Conservation (phyloP, 2,113 vertebrate species). For the Verasper variegatus region DNA sequence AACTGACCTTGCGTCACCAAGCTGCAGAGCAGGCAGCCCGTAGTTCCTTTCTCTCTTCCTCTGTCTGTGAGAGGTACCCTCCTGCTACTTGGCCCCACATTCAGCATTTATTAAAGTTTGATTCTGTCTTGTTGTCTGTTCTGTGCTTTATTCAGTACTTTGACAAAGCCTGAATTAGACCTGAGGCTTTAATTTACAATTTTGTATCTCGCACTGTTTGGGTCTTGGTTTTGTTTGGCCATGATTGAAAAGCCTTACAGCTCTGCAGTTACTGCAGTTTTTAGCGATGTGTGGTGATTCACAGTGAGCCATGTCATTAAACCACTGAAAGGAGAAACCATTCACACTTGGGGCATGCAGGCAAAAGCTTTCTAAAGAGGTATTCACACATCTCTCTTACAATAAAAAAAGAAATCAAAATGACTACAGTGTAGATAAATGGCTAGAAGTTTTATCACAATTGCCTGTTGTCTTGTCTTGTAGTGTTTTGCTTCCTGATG, state of each 20-base stretch:
- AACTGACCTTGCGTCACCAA: constrained; percentile 84
- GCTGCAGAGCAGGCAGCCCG: constrained; percentile 54
- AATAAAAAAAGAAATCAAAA: background rate
- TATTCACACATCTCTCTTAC: background rate
- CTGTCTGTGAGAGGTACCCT: constrained; percentile 32
- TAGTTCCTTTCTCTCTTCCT: constrained; percentile 53
- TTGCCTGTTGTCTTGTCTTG: no score
- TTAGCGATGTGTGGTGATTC: background rate
- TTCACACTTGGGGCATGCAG: constrained; percentile 1
- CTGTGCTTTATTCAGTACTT: constrained; percentile 12
- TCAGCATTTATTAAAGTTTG: constrained; percentile 43
- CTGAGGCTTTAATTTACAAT: background rate
- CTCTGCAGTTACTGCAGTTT: constrained; percentile 29
- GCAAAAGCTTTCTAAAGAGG: background rate
- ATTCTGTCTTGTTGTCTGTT: constrained; percentile 15
- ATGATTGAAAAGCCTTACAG: constrained; percentile 10
- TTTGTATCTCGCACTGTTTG: constrained; percentile 16
- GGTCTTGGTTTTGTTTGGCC: constrained; percentile 3
- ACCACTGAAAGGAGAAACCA: constrained; percentile 6
- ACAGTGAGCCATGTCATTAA: constrained; percentile 4
- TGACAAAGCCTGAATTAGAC: constrained; percentile 24
- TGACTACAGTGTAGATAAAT: no score
- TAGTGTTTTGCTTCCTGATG: no score
- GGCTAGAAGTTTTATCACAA: background rate
- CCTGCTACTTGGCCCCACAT: constrained; percentile 20